Evolutionary conservation across 1,140 invertebrate species (phyloP), one percentile per base, ranked within the genome.

Genomic region (Drosophila littoralis): DNA sequence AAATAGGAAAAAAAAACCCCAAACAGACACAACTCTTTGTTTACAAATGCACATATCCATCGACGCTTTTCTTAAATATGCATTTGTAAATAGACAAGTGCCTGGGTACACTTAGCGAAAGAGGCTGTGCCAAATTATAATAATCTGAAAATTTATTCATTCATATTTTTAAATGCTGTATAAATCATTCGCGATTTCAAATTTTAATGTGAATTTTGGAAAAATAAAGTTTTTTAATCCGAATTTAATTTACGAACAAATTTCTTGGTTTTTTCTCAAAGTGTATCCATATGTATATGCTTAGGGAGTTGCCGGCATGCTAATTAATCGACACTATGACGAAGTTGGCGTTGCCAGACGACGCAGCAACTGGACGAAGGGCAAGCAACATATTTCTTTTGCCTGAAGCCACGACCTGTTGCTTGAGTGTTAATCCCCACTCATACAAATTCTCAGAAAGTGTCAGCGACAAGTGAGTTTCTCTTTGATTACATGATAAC

Each of bases 401-500:
- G 13, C 15, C 10, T 13, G 22, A 7, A 13, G 33, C 13, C n/a
- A 54, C 40, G 42, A 59, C 42, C 57, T 59, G 57, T 12, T 51
- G 46, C n/a, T 40, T 10, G n/a, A 48, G 32, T 10, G 33, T 15
- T 50, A 46, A 22, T 46, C 36, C 9, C 36, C 17, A 36, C 10
- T 13, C 6, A 15, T 4, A 55, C n/a, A 48, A 45, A 38, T 65
- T 65, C 35, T 54, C 13, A 42, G 40, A 54, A 65, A 45, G 35
- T 54, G 9, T 54, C n/a, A 33, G 15, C 32, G 17, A 38, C 45
- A 57, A 48, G 55, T 68, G 64, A n/a, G 40, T 68, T 74, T 74
- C 71, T 74, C 48, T 60, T 73, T 61, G 64, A 68, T 68, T 60
- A 55, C 71, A 69, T 60, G 65, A 55, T 48, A 69, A 32, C 64